Conservation (phyloP, 1,140 invertebrate species). For the Drosophila teissieri region DNA sequence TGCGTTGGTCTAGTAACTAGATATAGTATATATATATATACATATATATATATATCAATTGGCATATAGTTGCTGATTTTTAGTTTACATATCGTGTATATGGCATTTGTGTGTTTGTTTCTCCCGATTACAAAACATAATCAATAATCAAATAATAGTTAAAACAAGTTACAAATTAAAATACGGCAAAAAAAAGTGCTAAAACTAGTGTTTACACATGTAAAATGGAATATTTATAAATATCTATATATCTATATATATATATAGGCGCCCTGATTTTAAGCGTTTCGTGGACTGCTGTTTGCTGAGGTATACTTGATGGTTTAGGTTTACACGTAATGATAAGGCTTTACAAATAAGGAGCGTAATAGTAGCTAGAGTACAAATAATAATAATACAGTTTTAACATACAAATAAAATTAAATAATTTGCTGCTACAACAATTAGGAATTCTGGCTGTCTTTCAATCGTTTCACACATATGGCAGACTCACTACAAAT, state of each 20-base stretch:
- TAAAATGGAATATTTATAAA: constrained; percentile 29
- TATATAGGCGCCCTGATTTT: constrained; percentile 30
- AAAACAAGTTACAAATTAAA: constrained; percentile 34
- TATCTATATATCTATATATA: constrained; percentile 5
- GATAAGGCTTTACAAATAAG: constrained; percentile 35
- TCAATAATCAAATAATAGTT: constrained; percentile 44
- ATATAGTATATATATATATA: constrained; percentile 50
- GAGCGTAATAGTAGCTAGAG: constrained; percentile 7
- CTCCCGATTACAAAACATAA: constrained; percentile 23
- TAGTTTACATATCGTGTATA: constrained; percentile 66
- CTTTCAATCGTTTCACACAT: constrained; percentile 21
- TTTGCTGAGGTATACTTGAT: constrained; percentile 69
- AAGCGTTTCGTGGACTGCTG: constrained; percentile 37
- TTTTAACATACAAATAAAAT: constrained; percentile 63
- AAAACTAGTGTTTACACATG: constrained; percentile 25
- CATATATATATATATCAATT: constrained; percentile 67
- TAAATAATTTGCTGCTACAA: constrained; percentile 80
- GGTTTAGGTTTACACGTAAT: constrained; percentile 43
- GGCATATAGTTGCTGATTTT: constrained; percentile 64
- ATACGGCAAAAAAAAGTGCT: constrained; percentile 25
- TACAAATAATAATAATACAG: constrained; percentile 68
- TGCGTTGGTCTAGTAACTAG: constrained; percentile 36
- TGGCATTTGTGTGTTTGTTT: constrained; percentile 55
- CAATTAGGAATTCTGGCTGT: constrained; percentile 73
- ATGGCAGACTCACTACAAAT: constrained; percentile 41